Evolutionary conservation across 1,140 invertebrate genomes (phyloP).

Genomic region (Doryteuthis pealeii): DNA sequence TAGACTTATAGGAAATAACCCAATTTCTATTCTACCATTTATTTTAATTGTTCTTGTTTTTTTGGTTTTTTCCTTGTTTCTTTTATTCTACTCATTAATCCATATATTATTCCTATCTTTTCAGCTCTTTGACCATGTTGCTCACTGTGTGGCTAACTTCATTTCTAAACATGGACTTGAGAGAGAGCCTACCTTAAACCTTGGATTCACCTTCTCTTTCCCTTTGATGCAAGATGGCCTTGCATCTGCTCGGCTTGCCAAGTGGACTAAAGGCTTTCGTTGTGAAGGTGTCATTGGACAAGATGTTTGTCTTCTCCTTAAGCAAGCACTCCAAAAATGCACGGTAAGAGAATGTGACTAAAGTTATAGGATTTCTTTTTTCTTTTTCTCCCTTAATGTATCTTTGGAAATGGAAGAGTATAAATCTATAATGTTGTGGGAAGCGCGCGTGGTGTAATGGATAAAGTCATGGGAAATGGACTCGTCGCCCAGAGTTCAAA

Average conservation of each 20-base stretch:
- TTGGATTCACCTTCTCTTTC: slow-evolving; percentile 99
- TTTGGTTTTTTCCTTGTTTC: too few relatives aligned
- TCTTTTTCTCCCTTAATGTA: not conserved
- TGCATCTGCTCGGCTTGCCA: slow-evolving; percentile 82
- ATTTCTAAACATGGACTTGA: slow-evolving; percentile 77
- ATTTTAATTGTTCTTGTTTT: too few relatives aligned
- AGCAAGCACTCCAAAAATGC: slow-evolving; percentile 75
- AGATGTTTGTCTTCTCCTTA: slow-evolving; percentile 82
- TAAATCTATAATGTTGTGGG: not conserved
- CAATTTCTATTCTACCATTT: too few relatives aligned
- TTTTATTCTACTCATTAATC: too few relatives aligned
- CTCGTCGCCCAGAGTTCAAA: too few relatives aligned
- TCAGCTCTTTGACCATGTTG: slow-evolving; percentile 95
- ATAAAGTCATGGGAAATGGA: too few relatives aligned
- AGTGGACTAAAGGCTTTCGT: slow-evolving; percentile 96
- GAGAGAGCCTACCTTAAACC: slow-evolving; percentile 69
- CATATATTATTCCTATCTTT: too few relatives aligned
- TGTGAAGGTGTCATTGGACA: slow-evolving; percentile 84
- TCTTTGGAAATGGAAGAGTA: not conserved
- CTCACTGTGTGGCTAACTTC: slow-evolving; percentile 91
- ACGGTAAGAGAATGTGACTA: slow-evolving; percentile 35
- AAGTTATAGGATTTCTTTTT: not conserved
- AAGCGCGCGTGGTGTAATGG: too few relatives aligned
- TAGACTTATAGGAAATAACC: too few relatives aligned
- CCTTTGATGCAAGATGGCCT: slow-evolving; percentile 89